These are phyloP conservation scores for Aspidoscelis tigris DNA, from an alignment of 2,113 vertebrate genomes.

Conservation along the genomic window DNA sequence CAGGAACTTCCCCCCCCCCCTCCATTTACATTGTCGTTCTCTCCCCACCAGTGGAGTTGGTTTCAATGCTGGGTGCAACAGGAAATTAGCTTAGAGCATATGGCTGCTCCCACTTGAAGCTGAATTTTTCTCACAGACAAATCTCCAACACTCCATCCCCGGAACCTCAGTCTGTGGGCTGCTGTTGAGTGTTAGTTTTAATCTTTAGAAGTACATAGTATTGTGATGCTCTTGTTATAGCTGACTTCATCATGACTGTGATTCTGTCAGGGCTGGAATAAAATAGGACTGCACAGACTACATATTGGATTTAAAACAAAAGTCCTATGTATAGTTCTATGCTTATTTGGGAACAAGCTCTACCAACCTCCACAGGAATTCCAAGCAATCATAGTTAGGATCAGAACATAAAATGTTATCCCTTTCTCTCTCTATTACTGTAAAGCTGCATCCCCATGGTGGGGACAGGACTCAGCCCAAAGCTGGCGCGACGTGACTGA, in stretches of 20 bases:
- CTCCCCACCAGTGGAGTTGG: no score
- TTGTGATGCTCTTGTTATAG: background rate
- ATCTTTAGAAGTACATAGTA: background rate
- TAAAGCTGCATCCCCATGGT: background rate
- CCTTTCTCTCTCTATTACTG: background rate
- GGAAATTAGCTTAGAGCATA: no score
- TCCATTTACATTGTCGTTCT: no score
- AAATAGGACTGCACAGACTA: no score
- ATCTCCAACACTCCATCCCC: no score
- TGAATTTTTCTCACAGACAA: no score
- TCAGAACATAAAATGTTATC: background rate
- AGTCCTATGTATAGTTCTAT: background rate
- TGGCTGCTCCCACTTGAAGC: no score
- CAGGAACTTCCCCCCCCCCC: no score
- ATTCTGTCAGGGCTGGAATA: background rate
- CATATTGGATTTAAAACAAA: background rate
- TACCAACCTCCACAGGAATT: background rate
- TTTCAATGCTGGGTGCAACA: no score
- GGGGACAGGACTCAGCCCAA: no score
- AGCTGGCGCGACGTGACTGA: no score
- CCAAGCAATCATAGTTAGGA: background rate
- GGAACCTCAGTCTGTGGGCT: no score
- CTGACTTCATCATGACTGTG: background rate
- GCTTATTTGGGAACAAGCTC: background rate
- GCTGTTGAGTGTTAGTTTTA: background rate